Evolutionary conservation across 2,888 invertebrate species (phyloP), one percentile per base, ranked within the genome.

Genomic region (Dryadula phaetusa): DNA sequence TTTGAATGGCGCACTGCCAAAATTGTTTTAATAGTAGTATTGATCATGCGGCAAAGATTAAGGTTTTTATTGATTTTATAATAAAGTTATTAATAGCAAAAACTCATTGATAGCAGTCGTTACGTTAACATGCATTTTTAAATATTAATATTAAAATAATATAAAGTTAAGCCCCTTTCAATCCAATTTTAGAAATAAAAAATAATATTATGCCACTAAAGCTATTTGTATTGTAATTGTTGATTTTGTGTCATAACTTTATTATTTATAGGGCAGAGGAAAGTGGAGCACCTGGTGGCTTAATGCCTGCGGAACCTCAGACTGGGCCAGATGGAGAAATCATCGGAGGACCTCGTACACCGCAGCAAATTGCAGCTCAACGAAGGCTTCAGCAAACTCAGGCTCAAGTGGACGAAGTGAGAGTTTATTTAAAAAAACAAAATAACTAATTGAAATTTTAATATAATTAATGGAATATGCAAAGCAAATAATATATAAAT

Each of bases 321-420:
- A 84, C 82, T 0, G 93, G 92, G 0, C 87, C 90, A 7, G 93
- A 91, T 84, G 93, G 93, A 25, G 92, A 92, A 78, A 95, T 97
- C 87, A 96, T 97, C 79, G 97, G 98, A 71, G 98, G 97, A 68
- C 97, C 98, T 56, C 93, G 96, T 76, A 97, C 96, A 66, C 96
- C 96, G 74, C 97, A 97, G 87, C 97, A 97, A 88, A 95, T 96
- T 75, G 96, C 97, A 49, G 96, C 97, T 65, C 96, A 96, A 87
- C 95, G 96, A 80, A 94, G 96, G 79, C 90, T 97, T 86, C 96
- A 97, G 82, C 96, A 96, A 83, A 95, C 96, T 53, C 97, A 97
- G 86, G 97, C 97, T 74, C 96, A 97, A 93, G 97, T 97, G 64
- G 97, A 97, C 88, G 96, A 96, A 94, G 95, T 94, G 77, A 74